Evolutionary conservation across 2,888 invertebrate genomes (phyloP).

Genomic region (Mechanitis mazaeus): DNA sequence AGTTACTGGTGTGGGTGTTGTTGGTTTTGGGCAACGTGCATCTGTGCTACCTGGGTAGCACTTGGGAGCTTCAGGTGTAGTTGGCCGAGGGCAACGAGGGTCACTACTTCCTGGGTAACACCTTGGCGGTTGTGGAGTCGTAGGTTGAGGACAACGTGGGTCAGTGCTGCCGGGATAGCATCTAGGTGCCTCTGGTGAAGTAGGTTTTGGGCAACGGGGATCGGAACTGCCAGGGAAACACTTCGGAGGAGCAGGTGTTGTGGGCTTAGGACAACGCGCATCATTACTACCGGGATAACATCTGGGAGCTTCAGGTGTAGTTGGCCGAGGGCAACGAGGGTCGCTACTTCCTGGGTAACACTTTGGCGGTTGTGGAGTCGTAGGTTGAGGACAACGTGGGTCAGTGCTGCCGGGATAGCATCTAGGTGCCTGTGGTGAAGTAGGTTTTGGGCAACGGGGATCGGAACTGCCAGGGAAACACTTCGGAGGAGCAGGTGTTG

Average conservation of each 20-base stretch:
- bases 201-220: conserved; percentile 31
- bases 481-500: conserved; percentile 33
- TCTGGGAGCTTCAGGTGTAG: conserved; percentile 34
- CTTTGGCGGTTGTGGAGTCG: conserved; percentile 9
- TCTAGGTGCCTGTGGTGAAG: conserved; percentile 21
- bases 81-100: conserved; percentile 44
- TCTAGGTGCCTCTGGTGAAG: conserved; percentile 9
- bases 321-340: conserved; percentile 43
- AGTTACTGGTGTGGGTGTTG: conserved; percentile 17
- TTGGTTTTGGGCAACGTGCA: conserved; percentile 31
- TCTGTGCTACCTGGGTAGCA: conserved; percentile 52
- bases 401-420: conserved; percentile 25
- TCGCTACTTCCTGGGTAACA: conserved; percentile 36
- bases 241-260: conserved; percentile 20
- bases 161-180: conserved; percentile 36
- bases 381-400: conserved; percentile 31
- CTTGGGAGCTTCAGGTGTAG: conserved; percentile 31
- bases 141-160: conserved; percentile 44
- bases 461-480: conserved; percentile 42
- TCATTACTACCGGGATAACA: conserved; percentile 42
- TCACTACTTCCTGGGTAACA: conserved; percentile 50
- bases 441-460: conserved; percentile 45
- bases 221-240: conserved; percentile 25
- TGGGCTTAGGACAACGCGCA: conserved; percentile 45
- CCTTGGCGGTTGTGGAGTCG: conserved; percentile 41